Conservation (phyloP, 1,140 invertebrate genomes). For the Nautilus pompilius region DNA sequence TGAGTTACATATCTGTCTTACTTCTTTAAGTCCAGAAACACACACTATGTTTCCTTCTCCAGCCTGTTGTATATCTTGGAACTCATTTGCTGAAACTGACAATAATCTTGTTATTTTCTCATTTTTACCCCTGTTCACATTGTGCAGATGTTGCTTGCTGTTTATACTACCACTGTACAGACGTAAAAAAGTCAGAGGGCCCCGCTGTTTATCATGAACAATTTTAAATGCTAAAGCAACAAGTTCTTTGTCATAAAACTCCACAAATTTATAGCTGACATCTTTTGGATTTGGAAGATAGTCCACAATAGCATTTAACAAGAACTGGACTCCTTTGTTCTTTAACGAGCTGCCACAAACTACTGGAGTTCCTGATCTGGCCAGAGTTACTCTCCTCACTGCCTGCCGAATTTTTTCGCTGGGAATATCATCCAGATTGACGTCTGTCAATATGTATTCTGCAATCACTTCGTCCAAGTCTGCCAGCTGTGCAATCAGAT, state of each 20-base stretch:
- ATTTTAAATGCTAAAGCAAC: conserved; percentile 89
- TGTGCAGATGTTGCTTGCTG: conserved; percentile 71
- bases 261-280: conserved; percentile 59
- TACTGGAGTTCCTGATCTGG: conserved; percentile 69
- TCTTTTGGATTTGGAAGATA: conserved; percentile 81
- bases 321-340: conserved; percentile 86
- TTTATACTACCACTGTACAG: conserved; percentile 80
- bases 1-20: background rate
- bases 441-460: conserved; percentile 72
- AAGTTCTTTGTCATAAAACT: conserved; percentile 60
- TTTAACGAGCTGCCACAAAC: conserved; percentile 91
- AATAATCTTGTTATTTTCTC: conserved; percentile 69
- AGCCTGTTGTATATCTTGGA: conserved; percentile 68
- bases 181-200: conserved; percentile 82
- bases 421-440: conserved; percentile 68
- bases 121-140: conserved; percentile 64
- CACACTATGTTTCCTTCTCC: conserved; percentile 85
- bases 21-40: conserved; percentile 76
- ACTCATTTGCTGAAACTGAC: conserved; percentile 82
- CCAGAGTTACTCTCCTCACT: conserved; percentile 56
- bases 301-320: conserved; percentile 80
- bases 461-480: conserved; percentile 78
- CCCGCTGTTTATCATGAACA: conserved; percentile 83
- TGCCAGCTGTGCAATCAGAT: conserved; percentile 74
- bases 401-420: conserved; percentile 64